Evolutionary conservation across 2,113 vertebrate species (phyloP).

Genomic region (Alouatta palliata): DNA sequence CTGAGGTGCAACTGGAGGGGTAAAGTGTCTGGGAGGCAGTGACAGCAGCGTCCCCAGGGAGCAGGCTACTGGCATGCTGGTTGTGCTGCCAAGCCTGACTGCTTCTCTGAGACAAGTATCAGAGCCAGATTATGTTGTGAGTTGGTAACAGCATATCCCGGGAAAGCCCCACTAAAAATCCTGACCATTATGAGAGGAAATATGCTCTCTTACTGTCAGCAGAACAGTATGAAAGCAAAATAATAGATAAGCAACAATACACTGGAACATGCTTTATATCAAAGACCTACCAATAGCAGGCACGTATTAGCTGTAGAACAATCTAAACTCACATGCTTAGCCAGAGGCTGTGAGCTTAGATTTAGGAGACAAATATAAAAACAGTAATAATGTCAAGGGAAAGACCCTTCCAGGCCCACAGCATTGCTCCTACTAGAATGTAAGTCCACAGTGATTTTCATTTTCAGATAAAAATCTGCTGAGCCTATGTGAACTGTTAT

Average conservation of each 20-base stretch:
- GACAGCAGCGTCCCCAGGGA: not conserved
- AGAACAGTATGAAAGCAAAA: slow-evolving; percentile 1
- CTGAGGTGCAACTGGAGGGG: not conserved
- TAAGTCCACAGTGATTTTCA: not conserved
- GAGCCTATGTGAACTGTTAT: not conserved
- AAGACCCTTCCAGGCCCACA: not conserved
- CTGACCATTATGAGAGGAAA: not conserved
- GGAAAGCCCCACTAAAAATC: not conserved
- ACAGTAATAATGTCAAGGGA: not conserved
- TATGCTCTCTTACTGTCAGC: not conserved
- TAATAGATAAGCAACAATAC: not conserved
- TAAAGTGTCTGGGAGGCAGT: not conserved
- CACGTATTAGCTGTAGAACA: not conserved
- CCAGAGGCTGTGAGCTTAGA: not conserved
- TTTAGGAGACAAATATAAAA: not conserved
- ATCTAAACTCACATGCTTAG: not conserved
- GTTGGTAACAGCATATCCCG: not conserved
- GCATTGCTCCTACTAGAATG: not conserved
- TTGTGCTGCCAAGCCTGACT: not conserved
- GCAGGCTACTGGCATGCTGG: not conserved
- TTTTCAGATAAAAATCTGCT: not conserved
- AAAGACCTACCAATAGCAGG: not conserved
- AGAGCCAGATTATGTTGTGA: not conserved
- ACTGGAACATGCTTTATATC: not conserved
- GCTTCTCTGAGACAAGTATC: not conserved